A percentile compares a stretch with the other conserved stretches of the same genome.
These are phyloP conservation scores for Hydractinia symbiolongicarpus DNA, from an alignment of 30 jellyfish, hydroid and myxozoan genomes.

Conservation along the genomic window DNA sequence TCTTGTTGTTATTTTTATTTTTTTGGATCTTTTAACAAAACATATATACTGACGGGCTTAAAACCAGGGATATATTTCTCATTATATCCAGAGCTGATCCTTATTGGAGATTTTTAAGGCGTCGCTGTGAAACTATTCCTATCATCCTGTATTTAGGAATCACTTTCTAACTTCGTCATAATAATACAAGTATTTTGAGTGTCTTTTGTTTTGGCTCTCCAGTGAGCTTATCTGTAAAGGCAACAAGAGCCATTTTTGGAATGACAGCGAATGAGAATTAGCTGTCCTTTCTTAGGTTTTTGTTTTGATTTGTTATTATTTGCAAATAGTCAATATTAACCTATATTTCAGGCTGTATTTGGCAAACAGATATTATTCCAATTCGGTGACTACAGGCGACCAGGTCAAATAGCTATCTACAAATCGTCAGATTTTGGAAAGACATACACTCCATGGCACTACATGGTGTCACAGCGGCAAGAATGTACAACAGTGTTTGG, in stretches of 20 bases:
- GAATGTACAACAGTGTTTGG: conserved; percentile 59
- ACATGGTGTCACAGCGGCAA: conserved; percentile 29
- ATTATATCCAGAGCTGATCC: too few relatives aligned
- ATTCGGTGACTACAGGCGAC: conserved; percentile 62
- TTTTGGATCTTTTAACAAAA: too few relatives aligned
- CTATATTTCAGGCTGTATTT: conserved; percentile 27
- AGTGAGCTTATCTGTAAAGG: neutral
- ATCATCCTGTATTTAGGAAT: too few relatives aligned
- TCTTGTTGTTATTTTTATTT: too few relatives aligned
- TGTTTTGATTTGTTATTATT: neutral
- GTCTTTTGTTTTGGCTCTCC: neutral
- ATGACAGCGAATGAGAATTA: neutral
- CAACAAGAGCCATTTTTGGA: neutral
- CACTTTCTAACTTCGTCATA: too few relatives aligned
- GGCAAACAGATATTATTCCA: conserved; percentile 32
- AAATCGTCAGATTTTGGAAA: conserved; percentile 46
- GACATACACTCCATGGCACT: conserved; percentile 53
- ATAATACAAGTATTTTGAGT: too few relatives aligned
- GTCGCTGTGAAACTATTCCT: too few relatives aligned
- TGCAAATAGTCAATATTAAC: too few relatives aligned
- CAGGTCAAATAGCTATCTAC: conserved; percentile 48
- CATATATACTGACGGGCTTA: too few relatives aligned
- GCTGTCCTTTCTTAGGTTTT: neutral
- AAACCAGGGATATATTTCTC: too few relatives aligned
- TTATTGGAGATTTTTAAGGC: too few relatives aligned